Conservation (phyloP, 2,888 invertebrate species). For the Stenolophus ochropezus region DNA sequence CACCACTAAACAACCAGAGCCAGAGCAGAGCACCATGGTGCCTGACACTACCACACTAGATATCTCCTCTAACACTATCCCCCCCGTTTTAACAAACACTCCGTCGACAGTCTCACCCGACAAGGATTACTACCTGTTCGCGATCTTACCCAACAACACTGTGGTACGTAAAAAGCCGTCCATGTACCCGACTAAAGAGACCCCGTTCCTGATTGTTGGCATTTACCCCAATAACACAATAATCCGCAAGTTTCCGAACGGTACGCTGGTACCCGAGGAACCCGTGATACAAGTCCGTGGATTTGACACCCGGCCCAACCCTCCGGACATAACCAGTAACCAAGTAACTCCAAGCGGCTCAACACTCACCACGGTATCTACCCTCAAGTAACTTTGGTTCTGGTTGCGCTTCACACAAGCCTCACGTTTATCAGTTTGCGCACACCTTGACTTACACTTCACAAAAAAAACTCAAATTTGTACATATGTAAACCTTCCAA, state of each 20-base stretch:
- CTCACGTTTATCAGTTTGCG: constrained; percentile 27
- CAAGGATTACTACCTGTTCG: constrained; percentile 84
- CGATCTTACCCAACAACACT: constrained; percentile 86
- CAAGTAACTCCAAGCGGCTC: constrained; percentile 74
- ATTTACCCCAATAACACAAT: constrained; percentile 86
- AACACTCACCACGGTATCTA: constrained; percentile 74
- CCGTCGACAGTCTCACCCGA: constrained; percentile 72
- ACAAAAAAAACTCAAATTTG: not conserved
- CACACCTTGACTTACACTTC: not conserved
- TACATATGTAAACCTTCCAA: not conserved
- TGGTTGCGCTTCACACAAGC: constrained; percentile 67
- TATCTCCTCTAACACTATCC: constrained; percentile 64
- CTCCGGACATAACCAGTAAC: constrained; percentile 80
- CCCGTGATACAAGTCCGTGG: constrained; percentile 74
- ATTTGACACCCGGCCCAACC: constrained; percentile 76
- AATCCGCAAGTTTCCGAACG: constrained; percentile 87
- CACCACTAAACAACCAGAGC: constrained; percentile 48
- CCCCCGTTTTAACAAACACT: constrained; percentile 51
- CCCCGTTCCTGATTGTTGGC: constrained; percentile 85
- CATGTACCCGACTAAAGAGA: constrained; percentile 80
- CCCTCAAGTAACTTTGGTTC: constrained; percentile 58
- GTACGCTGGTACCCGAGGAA: constrained; percentile 84
- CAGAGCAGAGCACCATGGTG: constrained; percentile 2
- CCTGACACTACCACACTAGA: constrained; percentile 61
- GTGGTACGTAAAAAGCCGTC: constrained; percentile 85